Conservation (phyloP, 2,113 vertebrate species). For the Chascanopsetta lugubris region DNA sequence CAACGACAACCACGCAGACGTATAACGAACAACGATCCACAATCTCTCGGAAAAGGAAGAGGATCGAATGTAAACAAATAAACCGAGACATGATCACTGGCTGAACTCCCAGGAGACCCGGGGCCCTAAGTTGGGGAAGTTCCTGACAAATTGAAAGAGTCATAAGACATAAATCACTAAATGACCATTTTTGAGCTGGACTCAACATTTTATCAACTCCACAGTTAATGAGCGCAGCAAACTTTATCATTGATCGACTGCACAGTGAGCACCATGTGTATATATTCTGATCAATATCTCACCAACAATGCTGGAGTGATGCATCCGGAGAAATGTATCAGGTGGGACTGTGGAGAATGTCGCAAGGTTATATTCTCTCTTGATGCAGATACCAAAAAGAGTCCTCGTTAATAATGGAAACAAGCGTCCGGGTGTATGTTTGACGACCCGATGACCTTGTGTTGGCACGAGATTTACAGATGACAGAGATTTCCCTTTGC, state of each 20-base stretch:
- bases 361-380: conserved; percentile 22
- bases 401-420: conserved; percentile 44
- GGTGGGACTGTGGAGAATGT: not conserved
- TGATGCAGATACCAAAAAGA: conserved; percentile 15
- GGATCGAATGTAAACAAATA: too few relatives aligned
- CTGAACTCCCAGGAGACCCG: not conserved
- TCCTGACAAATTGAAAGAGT: conserved; percentile 10
- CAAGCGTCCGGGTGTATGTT: conserved; percentile 32
- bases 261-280: not conserved
- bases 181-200: conserved; percentile 8
- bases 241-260: not conserved
- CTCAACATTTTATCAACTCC: not conserved
- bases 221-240: not conserved
- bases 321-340: conserved; percentile 2
- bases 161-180: conserved; percentile 27
- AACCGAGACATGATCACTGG: too few relatives aligned
- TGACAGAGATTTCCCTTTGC: conserved; percentile 30
- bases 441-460: conserved; percentile 41
- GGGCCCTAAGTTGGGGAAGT: conserved; percentile 2
- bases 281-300: not conserved
- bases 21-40: not conserved
- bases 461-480: too few relatives aligned
- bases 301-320: not conserved
- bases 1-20: too few relatives aligned
- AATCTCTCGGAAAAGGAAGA: too few relatives aligned